Base-by-base conservation (phyloP, 2,797 vertebrate genomes). In the Nyctalus aviator region DNA sequence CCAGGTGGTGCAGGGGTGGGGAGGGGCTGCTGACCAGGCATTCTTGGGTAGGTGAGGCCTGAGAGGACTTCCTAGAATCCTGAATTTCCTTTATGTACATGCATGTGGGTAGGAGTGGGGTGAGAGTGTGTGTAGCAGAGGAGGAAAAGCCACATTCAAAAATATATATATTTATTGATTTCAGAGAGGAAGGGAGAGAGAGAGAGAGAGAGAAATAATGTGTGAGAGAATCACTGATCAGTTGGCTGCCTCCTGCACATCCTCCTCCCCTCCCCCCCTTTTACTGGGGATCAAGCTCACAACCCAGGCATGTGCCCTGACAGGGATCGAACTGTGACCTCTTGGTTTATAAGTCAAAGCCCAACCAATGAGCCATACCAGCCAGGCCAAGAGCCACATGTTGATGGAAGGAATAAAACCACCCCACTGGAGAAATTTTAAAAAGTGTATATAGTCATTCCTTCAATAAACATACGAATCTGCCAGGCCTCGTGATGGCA, bases 321-420 rank as follows among this genome's bases (percentile, higher is more conserved):
- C 62, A 8, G 62, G 62, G 8, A 66, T 32, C 1, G 30, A 66
- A 66, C 62, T n/a, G 30, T 66, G 62, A 32, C 30, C n/a, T 66
- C 15, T 15, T 14, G 62, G 62, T 32, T 17, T 32, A 66, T 66
- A 18, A n/a, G 30, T 66, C 62, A 32, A 18, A n/a, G 62, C 62
- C n/a, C 62, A 32, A 18, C 6, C 15, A 32, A 13, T 66, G 30
- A 66, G 62, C 62, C 62, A 66, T 18, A n/a, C 62, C 30, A 68
- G 46, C 11, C 76, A 13, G 27, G 44, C n/a, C 32, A 55, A 18
- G 41, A n/a, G 7, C 27, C 10, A 20, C 37, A 46, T 93, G 94
- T 90, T 92, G 44, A 76, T 86, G 13, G 71, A 92, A 76, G 82
- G n/a, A 86, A 76, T 44, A 91, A 78, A 84, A 57, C 23, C n/a